These are phyloP conservation scores for Limanda limanda DNA, from an alignment of 2,113 vertebrate species.

Conservation along the genomic window DNA sequence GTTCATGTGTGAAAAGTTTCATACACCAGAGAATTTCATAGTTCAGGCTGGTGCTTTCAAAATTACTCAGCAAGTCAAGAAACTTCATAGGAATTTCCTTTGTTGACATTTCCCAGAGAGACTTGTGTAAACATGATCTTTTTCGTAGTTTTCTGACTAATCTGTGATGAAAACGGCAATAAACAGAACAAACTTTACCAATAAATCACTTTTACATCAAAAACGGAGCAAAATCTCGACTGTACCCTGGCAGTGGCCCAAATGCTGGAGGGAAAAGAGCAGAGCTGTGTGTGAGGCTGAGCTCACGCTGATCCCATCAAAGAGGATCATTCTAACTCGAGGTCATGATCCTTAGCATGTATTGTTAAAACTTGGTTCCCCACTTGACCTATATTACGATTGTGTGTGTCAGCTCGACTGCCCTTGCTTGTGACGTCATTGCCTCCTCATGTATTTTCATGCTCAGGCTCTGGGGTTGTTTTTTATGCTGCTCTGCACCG, in stretches of 20 bases:
- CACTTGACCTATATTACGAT: constrained; percentile 24
- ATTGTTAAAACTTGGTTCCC: neutral
- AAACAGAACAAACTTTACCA: neutral
- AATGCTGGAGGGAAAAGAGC: constrained; percentile 16
- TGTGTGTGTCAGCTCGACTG: neutral
- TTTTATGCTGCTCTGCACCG: constrained; percentile 51
- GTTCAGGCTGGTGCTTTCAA: neutral
- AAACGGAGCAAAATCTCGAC: neutral
- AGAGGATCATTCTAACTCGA: constrained; percentile 50
- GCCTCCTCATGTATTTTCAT: constrained; percentile 15
- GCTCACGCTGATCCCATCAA: constrained; percentile 67
- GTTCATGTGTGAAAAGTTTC: too few relatives aligned
- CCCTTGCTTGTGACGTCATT: neutral
- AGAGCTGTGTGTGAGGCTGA: constrained; percentile 27
- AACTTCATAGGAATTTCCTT: neutral
- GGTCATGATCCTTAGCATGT: constrained; percentile 28
- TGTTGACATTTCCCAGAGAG: constrained; percentile 17
- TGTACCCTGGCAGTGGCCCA: too few relatives aligned
- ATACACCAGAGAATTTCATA: neutral
- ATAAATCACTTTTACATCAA: neutral
- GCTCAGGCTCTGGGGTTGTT: constrained; percentile 15
- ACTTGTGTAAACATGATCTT: neutral
- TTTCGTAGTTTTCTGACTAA: neutral
- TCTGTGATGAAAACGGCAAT: neutral
- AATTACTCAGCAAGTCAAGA: neutral